A percentile compares a stretch with the other conserved stretches of the same genome.
Conservation (phyloP, 92 coral and sea anemone species). For the Porites evermanni region DNA sequence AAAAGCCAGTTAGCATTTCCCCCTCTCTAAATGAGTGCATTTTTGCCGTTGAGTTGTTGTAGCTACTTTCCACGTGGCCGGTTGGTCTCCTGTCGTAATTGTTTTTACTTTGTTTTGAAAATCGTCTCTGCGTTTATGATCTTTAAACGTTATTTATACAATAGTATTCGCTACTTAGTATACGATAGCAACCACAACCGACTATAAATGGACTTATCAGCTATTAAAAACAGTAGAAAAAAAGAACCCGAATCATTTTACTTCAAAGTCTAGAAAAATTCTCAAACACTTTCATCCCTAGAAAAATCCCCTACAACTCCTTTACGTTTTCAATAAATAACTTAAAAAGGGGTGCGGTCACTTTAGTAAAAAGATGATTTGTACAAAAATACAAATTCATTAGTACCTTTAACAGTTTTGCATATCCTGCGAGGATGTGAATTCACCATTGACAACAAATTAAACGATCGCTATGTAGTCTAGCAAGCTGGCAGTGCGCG, state of each 20-base stretch:
- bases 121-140: not conserved
- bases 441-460: slow-evolving; percentile 38
- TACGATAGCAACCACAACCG: not conserved
- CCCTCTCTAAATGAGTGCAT: too few species aligned
- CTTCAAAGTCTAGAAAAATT: not conserved
- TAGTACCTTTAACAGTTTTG: not conserved
- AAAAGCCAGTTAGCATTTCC: too few species aligned
- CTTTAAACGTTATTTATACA: not conserved
- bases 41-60: too few species aligned
- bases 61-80: not conserved
- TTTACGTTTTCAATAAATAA: not conserved
- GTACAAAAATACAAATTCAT: not conserved
- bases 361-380: not conserved
- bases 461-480: not conserved
- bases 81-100: not conserved
- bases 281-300: not conserved
- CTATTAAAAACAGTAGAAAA: not conserved
- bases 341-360: too few species aligned
- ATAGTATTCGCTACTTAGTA: too few species aligned
- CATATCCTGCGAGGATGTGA: slow-evolving; percentile 16
- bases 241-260: too few species aligned
- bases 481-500: not conserved
- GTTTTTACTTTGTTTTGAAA: not conserved
- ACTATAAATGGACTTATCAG: not conserved
- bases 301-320: not conserved